Evolutionary conservation across 2,797 vertebrate species (phyloP).

Genomic region (Hapalemur alaotrensis): DNA sequence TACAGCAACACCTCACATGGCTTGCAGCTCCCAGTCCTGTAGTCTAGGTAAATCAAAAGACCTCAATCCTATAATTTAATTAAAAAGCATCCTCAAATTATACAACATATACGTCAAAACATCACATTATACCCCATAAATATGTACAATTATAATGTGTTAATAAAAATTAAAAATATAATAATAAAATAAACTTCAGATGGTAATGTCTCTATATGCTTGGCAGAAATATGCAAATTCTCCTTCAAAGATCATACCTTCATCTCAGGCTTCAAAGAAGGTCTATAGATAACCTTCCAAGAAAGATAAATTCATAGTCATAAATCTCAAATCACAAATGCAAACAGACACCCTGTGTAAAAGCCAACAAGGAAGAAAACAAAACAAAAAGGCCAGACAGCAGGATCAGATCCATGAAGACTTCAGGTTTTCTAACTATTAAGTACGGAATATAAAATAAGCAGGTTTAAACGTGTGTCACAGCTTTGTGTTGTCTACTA

Average conservation of each 20-base stretch:
- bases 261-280: not conserved
- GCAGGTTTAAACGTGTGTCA: not conserved
- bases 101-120: not conserved
- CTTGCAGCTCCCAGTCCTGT: not conserved
- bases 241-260: not conserved
- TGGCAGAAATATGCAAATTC: not conserved
- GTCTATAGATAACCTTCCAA: not conserved
- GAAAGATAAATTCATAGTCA: not conserved
- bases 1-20: not conserved
- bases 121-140: not conserved
- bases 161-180: not conserved
- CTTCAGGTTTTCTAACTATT: not conserved
- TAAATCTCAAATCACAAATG: not conserved
- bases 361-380: not conserved
- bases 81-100: not conserved
- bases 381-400: not conserved
- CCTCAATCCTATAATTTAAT: not conserved
- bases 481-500: not conserved
- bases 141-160: not conserved
- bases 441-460: not conserved
- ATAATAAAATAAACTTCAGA: not conserved
- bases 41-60: not conserved
- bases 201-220: not conserved
- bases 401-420: not conserved
- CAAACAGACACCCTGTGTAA: not conserved